Evolutionary conservation across 1,140 invertebrate species (phyloP).

Genomic region (Sycophila sp.): DNA sequence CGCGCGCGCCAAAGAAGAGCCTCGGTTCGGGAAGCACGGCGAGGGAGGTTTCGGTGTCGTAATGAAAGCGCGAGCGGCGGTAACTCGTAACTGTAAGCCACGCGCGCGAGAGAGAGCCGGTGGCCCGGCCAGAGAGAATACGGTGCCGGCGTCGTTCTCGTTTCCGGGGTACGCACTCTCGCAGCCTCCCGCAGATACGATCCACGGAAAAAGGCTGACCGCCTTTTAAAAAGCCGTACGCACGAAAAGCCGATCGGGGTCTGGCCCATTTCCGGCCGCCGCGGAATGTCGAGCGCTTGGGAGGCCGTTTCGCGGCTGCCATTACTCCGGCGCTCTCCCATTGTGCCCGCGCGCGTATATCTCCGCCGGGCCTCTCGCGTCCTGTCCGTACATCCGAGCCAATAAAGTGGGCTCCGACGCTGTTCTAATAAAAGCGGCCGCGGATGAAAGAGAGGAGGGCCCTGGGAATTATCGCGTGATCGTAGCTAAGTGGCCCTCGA

Average conservation of each 20-base stretch:
- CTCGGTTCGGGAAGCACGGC: too few species aligned
- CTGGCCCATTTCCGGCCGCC: not conserved
- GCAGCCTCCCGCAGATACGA: not conserved
- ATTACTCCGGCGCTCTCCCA: not conserved
- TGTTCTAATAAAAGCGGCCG: not conserved
- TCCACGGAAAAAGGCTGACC: not conserved
- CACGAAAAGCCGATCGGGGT: not conserved
- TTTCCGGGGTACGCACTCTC: not conserved
- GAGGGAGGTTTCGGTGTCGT: not conserved
- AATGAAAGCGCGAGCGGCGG: conserved; percentile 5
- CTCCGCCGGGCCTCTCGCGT: not conserved
- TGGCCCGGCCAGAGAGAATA: not conserved
- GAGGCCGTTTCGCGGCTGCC: not conserved
- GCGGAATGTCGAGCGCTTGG: not conserved
- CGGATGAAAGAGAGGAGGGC: not conserved
- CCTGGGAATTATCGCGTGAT: not conserved
- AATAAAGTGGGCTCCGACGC: not conserved
- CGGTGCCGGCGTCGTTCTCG: conserved; percentile 24
- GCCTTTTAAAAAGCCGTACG: not conserved
- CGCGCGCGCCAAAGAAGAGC: not conserved
- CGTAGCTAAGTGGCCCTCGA: not conserved
- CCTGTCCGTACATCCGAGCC: not conserved
- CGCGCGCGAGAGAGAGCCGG: too few species aligned
- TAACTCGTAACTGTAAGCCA: conserved; percentile 7
- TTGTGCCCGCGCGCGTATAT: not conserved